A percentile compares a stretch with the other conserved stretches of the same genome.
Evolutionary conservation across 2,113 vertebrate species (phyloP).

Genomic region (Paradisaea rubra): DNA sequence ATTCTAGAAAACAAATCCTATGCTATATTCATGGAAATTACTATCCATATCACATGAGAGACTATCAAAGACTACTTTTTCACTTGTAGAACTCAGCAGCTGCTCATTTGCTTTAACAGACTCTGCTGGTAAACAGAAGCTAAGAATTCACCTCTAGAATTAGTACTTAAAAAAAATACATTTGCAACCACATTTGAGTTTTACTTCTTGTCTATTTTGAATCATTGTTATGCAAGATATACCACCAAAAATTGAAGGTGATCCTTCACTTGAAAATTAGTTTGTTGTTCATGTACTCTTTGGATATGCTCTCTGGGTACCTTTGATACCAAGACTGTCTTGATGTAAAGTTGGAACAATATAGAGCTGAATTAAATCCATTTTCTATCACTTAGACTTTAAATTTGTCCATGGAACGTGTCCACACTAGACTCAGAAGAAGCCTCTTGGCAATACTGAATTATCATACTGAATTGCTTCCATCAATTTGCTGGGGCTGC

Average conservation of each 20-base stretch:
- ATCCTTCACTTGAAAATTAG: conserved; percentile 65
- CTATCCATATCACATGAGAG: neutral
- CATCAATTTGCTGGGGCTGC: conserved; percentile 72
- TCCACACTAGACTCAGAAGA: conserved; percentile 66
- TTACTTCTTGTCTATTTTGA: conserved; percentile 46
- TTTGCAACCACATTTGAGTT: neutral
- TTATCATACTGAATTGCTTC: conserved; percentile 76
- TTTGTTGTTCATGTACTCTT: neutral
- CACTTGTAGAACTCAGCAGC: neutral
- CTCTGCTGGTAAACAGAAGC: neutral
- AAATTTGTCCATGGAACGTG: conserved; percentile 56
- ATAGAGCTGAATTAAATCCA: neutral
- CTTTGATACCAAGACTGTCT: neutral
- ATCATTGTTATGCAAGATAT: conserved; percentile 68
- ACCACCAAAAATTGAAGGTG: conserved; percentile 68
- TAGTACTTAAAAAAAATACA: neutral
- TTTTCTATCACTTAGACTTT: conserved; percentile 68
- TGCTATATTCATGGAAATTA: neutral
- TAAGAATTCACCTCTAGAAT: neutral
- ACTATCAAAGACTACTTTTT: neutral
- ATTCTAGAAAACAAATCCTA: neutral
- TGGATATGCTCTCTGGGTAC: neutral
- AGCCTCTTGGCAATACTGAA: conserved; percentile 71
- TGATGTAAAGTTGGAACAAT: neutral
- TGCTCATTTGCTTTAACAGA: neutral